Evolutionary conservation across 1,140 invertebrate genomes (phyloP), one percentile per base, ranked within the genome.

Genomic region (Chrysomallon squamiferum): DNA sequence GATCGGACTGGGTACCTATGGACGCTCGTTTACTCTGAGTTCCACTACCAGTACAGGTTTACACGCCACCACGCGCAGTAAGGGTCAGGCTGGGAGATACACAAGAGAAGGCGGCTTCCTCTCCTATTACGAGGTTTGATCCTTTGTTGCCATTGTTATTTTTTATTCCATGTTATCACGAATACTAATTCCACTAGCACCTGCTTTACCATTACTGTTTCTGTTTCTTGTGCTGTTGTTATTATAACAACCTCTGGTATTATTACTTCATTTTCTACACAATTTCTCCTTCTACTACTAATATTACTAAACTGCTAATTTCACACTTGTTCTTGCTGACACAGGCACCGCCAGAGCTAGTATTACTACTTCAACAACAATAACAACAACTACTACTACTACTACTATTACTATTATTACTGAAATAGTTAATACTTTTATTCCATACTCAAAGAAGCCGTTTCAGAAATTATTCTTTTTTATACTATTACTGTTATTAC

Each of bases 1-100:
- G 61, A 94, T 99, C 78, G 96, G 96, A 69, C 95, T 98, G 92
- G 93, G 95, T 1, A 20, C 75, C 25, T 82, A 79, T 56, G 80
- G 77, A 6, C 54, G 76, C 2, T 62, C 71, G 15, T 82, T 80
- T 56, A 76, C 73, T 2, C 59, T 82, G 52, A 59, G 65, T 15
- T 43, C 58, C 22, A 22, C 66, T 0, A 35, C 63, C 25, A 54
- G 70, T 27, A n/a, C 54, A 11, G 57, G 32, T 9, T 45, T 76
- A 4, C 73, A 73, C 2, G 71, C 62, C 7, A 63, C 70, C 15
- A 68, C 73, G 3, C 47, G 59, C n/a, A 69, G 72, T 20, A 58
- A 68, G 0, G 75, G 76, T 2, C 27, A 57, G 25, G 87, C 93
- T 2, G 80, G 80, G 4, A 25, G 20, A 13, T 92, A 91, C 70